Conservation (phyloP, 1,140 invertebrate species). For the Drosophila pseudoobscura region DNA sequence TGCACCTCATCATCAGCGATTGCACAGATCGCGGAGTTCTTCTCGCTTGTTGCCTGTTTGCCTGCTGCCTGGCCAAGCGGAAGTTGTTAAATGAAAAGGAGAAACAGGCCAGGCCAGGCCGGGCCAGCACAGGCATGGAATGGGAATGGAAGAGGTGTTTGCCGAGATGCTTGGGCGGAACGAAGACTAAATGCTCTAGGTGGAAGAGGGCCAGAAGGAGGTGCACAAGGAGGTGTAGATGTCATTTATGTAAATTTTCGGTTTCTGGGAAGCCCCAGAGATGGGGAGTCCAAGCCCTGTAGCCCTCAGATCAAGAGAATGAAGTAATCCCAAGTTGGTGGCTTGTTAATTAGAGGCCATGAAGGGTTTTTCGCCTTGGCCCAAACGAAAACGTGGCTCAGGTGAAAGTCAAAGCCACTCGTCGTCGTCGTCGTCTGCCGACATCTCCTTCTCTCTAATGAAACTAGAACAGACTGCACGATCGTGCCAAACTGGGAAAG, state of each 20-base stretch:
- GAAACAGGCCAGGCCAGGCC: background rate
- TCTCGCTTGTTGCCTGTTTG: constrained; percentile 5
- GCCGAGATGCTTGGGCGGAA: constrained; percentile 12
- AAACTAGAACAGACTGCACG: constrained; percentile 58
- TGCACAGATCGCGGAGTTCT: constrained; percentile 67
- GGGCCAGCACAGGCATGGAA: constrained; percentile 3
- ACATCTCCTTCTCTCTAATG: constrained; percentile 42
- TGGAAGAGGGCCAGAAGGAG: background rate
- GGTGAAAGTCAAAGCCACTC: constrained; percentile 61
- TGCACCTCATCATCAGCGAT: constrained; percentile 80
- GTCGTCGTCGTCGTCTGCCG: constrained; percentile 2
- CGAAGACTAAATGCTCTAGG: constrained; percentile 27
- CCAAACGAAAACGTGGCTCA: constrained; percentile 19
- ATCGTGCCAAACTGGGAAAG: constrained; percentile 38
- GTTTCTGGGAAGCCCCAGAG: constrained; percentile 23
- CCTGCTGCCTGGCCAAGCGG: constrained; percentile 52
- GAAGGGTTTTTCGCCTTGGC: background rate
- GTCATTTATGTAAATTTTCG: constrained; percentile 29
- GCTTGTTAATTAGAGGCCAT: constrained; percentile 51
- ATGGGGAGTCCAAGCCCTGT: background rate
- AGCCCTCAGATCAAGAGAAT: constrained; percentile 37
- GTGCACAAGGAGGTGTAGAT: constrained; percentile 9
- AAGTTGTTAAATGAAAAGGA: constrained; percentile 71
- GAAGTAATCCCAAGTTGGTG: constrained; percentile 25
- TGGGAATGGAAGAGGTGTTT: constrained; percentile 37